phyloP scores from a whole-genome alignment of 2,888 invertebrate genomes.

The Harmothoe impar region DNA sequence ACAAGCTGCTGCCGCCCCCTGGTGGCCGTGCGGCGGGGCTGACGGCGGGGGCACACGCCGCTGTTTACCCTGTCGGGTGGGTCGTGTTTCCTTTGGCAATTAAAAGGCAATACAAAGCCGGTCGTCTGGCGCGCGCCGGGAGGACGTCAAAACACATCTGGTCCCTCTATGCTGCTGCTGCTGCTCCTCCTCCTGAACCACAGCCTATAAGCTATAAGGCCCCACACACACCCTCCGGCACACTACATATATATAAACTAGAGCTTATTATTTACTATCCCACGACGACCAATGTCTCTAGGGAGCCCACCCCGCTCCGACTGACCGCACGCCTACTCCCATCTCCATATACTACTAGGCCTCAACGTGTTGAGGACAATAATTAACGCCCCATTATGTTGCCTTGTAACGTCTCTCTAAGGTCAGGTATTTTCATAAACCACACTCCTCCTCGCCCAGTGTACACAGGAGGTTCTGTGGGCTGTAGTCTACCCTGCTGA shows the following conservation, averaged over 20 bases:
- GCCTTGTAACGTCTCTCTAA: not conserved
- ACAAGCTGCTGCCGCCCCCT: not conserved
- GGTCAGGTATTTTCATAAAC: not conserved
- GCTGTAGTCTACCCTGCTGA: not conserved
- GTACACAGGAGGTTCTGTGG: no score
- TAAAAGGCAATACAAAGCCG: constrained; percentile 56
- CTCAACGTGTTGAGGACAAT: not conserved
- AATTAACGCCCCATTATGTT: not conserved
- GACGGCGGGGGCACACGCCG: constrained; percentile 33
- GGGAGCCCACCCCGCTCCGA: not conserved
- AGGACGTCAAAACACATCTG: constrained; percentile 54
- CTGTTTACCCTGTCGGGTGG: constrained; percentile 52
- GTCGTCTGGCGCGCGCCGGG: not conserved
- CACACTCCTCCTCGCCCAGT: no score
- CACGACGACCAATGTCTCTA: not conserved
- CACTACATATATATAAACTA: not conserved
- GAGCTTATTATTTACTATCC: no score
- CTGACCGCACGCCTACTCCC: not conserved
- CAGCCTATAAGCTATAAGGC: not conserved
- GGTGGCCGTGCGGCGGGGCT: not conserved
- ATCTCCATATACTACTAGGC: constrained; percentile 43
- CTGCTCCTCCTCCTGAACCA: not conserved
- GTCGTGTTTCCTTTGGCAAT: constrained; percentile 59
- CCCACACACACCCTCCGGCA: no score
- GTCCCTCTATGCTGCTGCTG: not conserved